Evolutionary conservation across 2,113 vertebrate genomes (phyloP).

Genomic region (Nothobranchius furzeri): DNA sequence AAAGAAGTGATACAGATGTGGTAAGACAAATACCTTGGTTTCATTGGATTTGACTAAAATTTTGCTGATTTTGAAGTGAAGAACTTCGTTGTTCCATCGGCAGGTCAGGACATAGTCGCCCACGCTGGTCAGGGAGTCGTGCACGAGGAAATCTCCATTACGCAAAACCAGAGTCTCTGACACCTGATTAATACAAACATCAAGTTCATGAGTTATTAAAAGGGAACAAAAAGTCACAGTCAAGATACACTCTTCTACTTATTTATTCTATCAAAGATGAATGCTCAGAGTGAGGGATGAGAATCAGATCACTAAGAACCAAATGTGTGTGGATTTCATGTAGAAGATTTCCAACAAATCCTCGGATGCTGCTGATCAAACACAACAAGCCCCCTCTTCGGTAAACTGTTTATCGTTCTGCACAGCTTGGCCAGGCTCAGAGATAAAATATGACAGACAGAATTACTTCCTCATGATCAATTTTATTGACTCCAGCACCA

Average conservation of each 20-base stretch:
- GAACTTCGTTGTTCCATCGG: constrained; percentile 90
- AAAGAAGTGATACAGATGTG: too few species aligned
- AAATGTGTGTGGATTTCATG: too few species aligned
- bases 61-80: constrained; percentile 97
- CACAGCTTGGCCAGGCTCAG: constrained; percentile 17
- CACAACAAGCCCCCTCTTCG: constrained; percentile 16
- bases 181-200: constrained; percentile 75
- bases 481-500: constrained; percentile 27
- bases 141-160: constrained; percentile 93
- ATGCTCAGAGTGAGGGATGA: background rate
- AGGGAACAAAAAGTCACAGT: too few species aligned
- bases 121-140: constrained; percentile 89
- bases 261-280: too few species aligned
- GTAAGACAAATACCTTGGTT: constrained; percentile 67
- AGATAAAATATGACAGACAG: constrained; percentile 17
- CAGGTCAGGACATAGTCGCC: constrained; percentile 94
- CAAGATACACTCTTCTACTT: too few species aligned
- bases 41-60: constrained; percentile 91
- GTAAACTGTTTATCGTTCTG: background rate
- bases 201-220: too few species aligned
- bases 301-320: too few species aligned
- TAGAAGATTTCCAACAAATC: too few species aligned
- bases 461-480: constrained; percentile 18
- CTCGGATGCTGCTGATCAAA: constrained; percentile 28
- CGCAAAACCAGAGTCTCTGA: constrained; percentile 91